Base-by-base conservation (phyloP, 2,797 vertebrate genomes). In the Arnoldichthys spilopterus region DNA sequence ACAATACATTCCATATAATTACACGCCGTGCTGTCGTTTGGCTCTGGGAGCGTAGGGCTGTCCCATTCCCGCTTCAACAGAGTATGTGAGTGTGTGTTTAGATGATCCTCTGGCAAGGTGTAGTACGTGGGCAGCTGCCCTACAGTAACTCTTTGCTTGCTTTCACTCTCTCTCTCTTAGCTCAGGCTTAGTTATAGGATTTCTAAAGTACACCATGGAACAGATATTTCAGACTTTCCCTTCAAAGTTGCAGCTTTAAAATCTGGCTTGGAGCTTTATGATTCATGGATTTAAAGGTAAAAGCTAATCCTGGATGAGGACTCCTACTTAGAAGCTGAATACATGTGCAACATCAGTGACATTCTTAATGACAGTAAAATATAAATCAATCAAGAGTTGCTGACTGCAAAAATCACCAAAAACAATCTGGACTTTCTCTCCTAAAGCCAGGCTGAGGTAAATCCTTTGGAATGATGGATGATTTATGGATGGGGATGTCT, bases 51-150 rank as follows among this genome's bases (percentile, higher is more conserved):
- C 34, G 24, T 32, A 51, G 37, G 68, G 11, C 24, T 72, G 22
- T 28, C 66, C 24, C 15, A 16, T 67, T 22, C 64, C 24, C 43
- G 11, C 58, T 32, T 30, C 40, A 28, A 0, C 66, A 20, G 11
- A 43, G 34, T 59, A 12, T 3, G n/a, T 13, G 22, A 37, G 62
- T 49, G 64, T 66, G 32, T 45, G 63, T 45, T 22, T 71, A 40
- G 45, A 63, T 43, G 47, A 63, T 72, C 26, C 9, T 37, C 32
- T 63, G 75, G 37, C 74, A 13, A 30, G 22, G 59, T 78, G 22
- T 61, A 43, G 40, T 61, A 68, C 12, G 53, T 78, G 62, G 79
- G 72, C n/a, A n/a, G 68, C 43, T 43, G 76, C 75, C 61, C 67
- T 84, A 18, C 72, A 58, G 45, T 47, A 54, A 51, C 76, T 47